Evolutionary conservation across 2,888 invertebrate genomes (phyloP).

Genomic region (Eumacrocentrus americanus): DNA sequence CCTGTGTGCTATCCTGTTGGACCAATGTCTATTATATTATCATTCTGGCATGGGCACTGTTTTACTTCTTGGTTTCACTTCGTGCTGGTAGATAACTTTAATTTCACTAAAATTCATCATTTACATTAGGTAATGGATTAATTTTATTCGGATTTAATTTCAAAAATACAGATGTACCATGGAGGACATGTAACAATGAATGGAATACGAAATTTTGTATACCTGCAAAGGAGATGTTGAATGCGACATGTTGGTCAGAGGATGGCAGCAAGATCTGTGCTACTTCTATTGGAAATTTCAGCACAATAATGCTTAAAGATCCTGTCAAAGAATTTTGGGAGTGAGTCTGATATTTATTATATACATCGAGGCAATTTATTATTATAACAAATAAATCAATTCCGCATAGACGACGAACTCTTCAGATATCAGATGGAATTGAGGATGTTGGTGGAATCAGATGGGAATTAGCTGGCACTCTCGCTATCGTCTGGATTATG

Average conservation of each 20-base stretch:
- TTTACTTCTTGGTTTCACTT: conserved; percentile 93
- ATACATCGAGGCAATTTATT: not conserved
- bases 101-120: too few relatives aligned
- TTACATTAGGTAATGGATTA: too few relatives aligned
- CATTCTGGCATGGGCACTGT: conserved; percentile 96
- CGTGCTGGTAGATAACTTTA: conserved; percentile 69
- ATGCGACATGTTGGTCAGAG: conserved; percentile 74
- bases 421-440: conserved; percentile 91
- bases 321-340: conserved; percentile 99
- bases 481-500: conserved; percentile 91
- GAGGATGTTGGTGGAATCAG: conserved; percentile 87
- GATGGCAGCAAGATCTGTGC: conserved; percentile 64
- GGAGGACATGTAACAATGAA: conserved; percentile 89
- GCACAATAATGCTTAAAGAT: conserved; percentile 76
- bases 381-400: conserved; percentile 12
- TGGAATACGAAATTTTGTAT: conserved; percentile 95
- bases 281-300: conserved; percentile 72
- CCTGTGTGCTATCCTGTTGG: conserved; percentile 98
- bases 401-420: conserved; percentile 79
- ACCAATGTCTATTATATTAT: conserved; percentile 99
- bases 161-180: conserved; percentile 76
- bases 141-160: conserved; percentile 1
- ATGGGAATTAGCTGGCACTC: conserved; percentile 92
- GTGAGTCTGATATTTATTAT: conserved; percentile 72
- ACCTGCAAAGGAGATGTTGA: conserved; percentile 81